A percentile compares a stretch with the other conserved stretches of the same genome.
Evolutionary conservation across 2,888 invertebrate species (phyloP).

Genomic region (Phorcus lineatus): DNA sequence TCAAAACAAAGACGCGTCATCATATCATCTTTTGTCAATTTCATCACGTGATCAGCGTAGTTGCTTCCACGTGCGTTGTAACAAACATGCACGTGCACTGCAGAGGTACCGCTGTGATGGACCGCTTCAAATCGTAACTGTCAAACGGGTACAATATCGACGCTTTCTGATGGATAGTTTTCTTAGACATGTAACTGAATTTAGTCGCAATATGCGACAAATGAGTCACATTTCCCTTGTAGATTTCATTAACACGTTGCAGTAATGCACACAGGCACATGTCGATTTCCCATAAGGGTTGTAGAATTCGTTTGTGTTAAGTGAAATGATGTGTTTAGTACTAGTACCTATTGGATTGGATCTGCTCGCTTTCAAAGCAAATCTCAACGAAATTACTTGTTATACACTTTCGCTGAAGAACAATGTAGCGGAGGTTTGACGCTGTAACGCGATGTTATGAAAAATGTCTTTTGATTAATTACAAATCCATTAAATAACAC

Average conservation of each 20-base stretch:
- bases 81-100: neutral
- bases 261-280: constrained; percentile 7
- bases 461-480: too few relatives aligned
- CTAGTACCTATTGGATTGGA: constrained; percentile 9
- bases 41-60: constrained; percentile 9
- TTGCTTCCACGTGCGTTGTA: constrained; percentile 22
- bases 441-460: too few relatives aligned
- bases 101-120: neutral
- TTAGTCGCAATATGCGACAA: constrained; percentile 16
- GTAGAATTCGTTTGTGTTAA: neutral
- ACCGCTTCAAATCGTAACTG: neutral
- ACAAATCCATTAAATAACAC: too few relatives aligned
- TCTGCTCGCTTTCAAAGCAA: neutral
- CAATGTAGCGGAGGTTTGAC: too few relatives aligned
- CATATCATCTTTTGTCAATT: constrained; percentile 23
- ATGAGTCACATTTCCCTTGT: constrained; percentile 14
- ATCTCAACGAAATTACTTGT: too few relatives aligned
- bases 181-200: constrained; percentile 19
- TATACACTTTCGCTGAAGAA: too few relatives aligned
- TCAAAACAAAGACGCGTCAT: constrained; percentile 21
- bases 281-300: neutral
- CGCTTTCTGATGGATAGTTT: neutral
- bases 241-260: constrained; percentile 16
- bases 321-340: constrained; percentile 9
- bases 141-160: neutral